Conservation (phyloP, 2,113 vertebrate species). For the Terrapene triunguis region DNA sequence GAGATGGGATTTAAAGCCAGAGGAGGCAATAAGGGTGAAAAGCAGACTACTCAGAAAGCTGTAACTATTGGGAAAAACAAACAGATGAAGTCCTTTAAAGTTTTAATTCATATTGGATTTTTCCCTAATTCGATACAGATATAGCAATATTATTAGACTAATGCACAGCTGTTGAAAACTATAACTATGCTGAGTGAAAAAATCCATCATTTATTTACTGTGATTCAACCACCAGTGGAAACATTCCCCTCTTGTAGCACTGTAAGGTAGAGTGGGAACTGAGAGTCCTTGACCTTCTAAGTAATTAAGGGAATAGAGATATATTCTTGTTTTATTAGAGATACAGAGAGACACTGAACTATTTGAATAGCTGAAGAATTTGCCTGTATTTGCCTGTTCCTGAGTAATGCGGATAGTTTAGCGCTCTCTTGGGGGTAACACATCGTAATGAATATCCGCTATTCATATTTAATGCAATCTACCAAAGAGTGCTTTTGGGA, state of each 20-base stretch:
- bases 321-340: constrained; percentile 74
- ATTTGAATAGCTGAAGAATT: constrained; percentile 74
- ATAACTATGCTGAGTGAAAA: constrained; percentile 1
- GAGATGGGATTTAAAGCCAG: not conserved
- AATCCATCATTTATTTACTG: constrained; percentile 66
- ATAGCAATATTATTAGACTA: constrained; percentile 1
- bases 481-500: constrained; percentile 74
- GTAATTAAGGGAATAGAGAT: constrained; percentile 74
- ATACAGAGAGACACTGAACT: constrained; percentile 54
- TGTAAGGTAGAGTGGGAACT: constrained; percentile 49
- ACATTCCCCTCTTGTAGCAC: constrained; percentile 38
- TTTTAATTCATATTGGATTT: not conserved
- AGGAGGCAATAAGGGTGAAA: not conserved
- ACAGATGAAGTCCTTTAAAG: not conserved
- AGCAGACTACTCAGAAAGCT: not conserved
- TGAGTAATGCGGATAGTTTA: constrained; percentile 69
- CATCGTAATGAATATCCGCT: constrained; percentile 76
- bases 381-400: constrained; percentile 69
- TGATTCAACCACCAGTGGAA: constrained; percentile 37
- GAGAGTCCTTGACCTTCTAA: constrained; percentile 74
- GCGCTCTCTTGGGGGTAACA: constrained; percentile 71
- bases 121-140: not conserved
- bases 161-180: not conserved
- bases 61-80: not conserved
- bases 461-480: constrained; percentile 76